These are phyloP conservation scores for Leptarthrus brevirostris DNA, from an alignment of 2,888 invertebrate genomes.

Conservation along the genomic window DNA sequence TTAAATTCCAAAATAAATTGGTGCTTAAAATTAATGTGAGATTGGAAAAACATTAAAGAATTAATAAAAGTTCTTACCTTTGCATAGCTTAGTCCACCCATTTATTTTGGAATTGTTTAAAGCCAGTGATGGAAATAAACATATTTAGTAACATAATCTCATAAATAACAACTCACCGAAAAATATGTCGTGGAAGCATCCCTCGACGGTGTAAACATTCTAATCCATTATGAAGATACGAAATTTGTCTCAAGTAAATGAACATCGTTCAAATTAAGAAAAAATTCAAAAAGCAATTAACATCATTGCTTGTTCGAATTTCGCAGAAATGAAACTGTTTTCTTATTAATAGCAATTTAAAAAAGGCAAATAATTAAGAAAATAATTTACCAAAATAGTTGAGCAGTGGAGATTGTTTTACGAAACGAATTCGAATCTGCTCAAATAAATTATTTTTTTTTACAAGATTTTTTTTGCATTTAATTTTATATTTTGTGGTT, in stretches of 20 bases:
- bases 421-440: conserved; percentile 38
- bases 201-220: too few species aligned
- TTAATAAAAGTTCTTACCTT: not conserved
- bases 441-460: conserved; percentile 46
- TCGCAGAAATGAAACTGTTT: too few species aligned
- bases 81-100: not conserved
- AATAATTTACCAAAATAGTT: conserved; percentile 23
- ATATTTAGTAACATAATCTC: conserved; percentile 31
- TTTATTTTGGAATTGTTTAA: not conserved
- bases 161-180: conserved; percentile 24
- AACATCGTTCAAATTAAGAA: conserved; percentile 46
- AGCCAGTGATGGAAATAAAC: conserved; percentile 14
- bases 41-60: too few species aligned
- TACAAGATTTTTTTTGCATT: conserved; percentile 16
- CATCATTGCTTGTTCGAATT: not conserved
- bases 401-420: conserved; percentile 31
- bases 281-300: conserved; percentile 4
- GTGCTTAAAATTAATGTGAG: too few species aligned
- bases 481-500: conserved; percentile 17
- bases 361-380: conserved; percentile 36
- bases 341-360: conserved; percentile 4
- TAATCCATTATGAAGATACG: too few species aligned
- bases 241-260: conserved; percentile 1
- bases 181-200: too few species aligned
- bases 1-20: too few species aligned